Evolutionary conservation across 2,888 invertebrate species (phyloP), one percentile per base, ranked within the genome.

Genomic region (Drosophila planitibia): DNA sequence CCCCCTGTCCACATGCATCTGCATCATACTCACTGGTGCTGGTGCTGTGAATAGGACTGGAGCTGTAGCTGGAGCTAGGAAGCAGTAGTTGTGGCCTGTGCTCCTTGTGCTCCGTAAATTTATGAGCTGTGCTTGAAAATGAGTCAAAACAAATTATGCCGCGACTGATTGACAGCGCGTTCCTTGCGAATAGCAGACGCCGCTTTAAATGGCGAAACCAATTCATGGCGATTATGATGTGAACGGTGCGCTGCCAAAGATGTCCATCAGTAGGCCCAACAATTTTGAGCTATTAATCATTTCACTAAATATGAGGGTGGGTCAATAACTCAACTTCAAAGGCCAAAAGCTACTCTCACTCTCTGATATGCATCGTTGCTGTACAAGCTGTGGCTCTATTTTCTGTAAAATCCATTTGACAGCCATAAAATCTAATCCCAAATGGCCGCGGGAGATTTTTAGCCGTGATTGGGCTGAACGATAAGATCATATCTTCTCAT

Each of bases 81-180:
- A 39, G 54, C 44, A 65, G 68, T 44, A 61, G 47, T 57, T 22
- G 64, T 16, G 25, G 33, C 53, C 49, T 53, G 28, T 54, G 51
- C 72, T 58, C 37, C 72, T 55, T 53, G 44, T 44, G 77, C 55
- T 60, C 62, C 54, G 60, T 64, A 70, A 89, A 88, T 90, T 88
- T 88, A 89, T 87, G 89, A 79, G 79, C 74, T 86, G 87, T 75
- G 89, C 89, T 89, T 91, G 89, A 91, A 91, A 88, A 88, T 89
- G 89, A 91, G 85, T 91, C 91, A 91, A 89, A 91, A 88, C 91
- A 88, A 89, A 88, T 88, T 88, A 91, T 91, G 90, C 83, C 74
- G 79, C 81, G 58, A 60, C 59, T 82, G 82, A 85, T 85, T 85
- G 85, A 85, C 85, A 85, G 57, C 57, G 86, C 64, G 69, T 59